Percentiles rank a stretch among this genome's conserved stretches.
phyloP scores from a whole-genome alignment of 2,888 invertebrate species.

The Agrypnus murinus region DNA sequence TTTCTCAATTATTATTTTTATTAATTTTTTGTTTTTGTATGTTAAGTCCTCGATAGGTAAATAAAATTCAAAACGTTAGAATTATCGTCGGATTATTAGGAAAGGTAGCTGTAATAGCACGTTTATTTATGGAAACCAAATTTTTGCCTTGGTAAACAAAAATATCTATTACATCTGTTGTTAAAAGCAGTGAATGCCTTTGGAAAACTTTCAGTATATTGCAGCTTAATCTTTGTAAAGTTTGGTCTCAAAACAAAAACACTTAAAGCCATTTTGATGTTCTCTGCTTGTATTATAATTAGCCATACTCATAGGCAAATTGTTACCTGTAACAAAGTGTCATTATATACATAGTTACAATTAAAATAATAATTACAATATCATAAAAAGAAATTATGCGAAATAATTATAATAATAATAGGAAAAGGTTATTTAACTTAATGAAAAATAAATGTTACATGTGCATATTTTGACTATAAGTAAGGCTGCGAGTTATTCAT shows the following conservation, averaged over 20 bases:
- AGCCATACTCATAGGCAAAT: too few relatives aligned
- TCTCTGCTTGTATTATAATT: neutral
- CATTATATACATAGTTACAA: too few relatives aligned
- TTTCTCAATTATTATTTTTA: neutral
- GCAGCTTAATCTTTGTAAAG: conserved; percentile 13
- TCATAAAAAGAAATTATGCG: too few relatives aligned
- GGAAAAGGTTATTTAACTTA: too few relatives aligned
- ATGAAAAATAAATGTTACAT: too few relatives aligned
- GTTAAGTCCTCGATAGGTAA: conserved; percentile 12
- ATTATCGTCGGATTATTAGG: neutral
- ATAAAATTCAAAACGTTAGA: too few relatives aligned
- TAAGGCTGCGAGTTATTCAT: conserved; percentile 6
- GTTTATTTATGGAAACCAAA: conserved; percentile 37
- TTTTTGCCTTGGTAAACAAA: conserved; percentile 34
- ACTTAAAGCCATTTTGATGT: conserved; percentile 15
- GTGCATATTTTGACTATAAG: neutral
- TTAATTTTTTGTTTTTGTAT: conserved; percentile 4
- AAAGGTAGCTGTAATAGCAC: conserved; percentile 24
- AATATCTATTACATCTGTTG: conserved; percentile 11
- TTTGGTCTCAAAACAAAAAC: neutral
- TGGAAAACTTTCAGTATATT: conserved; percentile 8
- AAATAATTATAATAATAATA: too few relatives aligned
- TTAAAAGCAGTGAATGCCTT: conserved; percentile 34
- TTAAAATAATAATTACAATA: too few relatives aligned
- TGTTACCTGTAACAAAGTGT: too few relatives aligned